These are phyloP conservation scores for Horisme vitalbata DNA, from an alignment of 2,888 invertebrate genomes.

Conservation along the genomic window DNA sequence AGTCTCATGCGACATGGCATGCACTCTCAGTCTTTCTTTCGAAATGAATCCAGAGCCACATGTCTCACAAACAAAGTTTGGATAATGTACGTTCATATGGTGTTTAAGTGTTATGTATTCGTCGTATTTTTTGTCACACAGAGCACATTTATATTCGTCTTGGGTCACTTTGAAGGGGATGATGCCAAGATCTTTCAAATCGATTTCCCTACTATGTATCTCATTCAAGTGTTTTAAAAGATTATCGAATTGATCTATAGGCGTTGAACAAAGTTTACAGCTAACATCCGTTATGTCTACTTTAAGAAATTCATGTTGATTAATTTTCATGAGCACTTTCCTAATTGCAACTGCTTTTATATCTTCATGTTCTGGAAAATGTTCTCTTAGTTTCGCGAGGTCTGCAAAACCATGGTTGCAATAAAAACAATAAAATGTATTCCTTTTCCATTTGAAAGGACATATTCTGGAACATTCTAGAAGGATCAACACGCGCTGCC, in stretches of 20 bases:
- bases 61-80: constrained; percentile 51
- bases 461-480: constrained; percentile 19
- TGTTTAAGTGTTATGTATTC: constrained; percentile 30
- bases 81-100: constrained; percentile 58
- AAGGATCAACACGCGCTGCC: constrained; percentile 41
- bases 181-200: constrained; percentile 10
- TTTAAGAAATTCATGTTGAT: constrained; percentile 5
- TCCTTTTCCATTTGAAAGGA: constrained; percentile 11
- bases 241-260: constrained; percentile 2
- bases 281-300: constrained; percentile 23
- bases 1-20: constrained; percentile 15
- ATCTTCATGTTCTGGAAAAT: constrained; percentile 8
- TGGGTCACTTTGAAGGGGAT: constrained; percentile 17
- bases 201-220: constrained; percentile 17
- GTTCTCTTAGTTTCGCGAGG: constrained; percentile 12
- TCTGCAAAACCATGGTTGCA: constrained; percentile 44
- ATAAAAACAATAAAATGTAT: constrained; percentile 40
- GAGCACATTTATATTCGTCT: constrained; percentile 11
- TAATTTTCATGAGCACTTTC: constrained; percentile 1
- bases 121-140: constrained; percentile 15
- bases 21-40: constrained; percentile 22
- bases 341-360: constrained; percentile 2
- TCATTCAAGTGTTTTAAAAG: constrained; percentile 18
- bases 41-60: constrained; percentile 37
- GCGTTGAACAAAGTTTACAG: constrained; percentile 21